Evolutionary conservation across 2,888 invertebrate genomes (phyloP).

Genomic region (Rutpela maculata): DNA sequence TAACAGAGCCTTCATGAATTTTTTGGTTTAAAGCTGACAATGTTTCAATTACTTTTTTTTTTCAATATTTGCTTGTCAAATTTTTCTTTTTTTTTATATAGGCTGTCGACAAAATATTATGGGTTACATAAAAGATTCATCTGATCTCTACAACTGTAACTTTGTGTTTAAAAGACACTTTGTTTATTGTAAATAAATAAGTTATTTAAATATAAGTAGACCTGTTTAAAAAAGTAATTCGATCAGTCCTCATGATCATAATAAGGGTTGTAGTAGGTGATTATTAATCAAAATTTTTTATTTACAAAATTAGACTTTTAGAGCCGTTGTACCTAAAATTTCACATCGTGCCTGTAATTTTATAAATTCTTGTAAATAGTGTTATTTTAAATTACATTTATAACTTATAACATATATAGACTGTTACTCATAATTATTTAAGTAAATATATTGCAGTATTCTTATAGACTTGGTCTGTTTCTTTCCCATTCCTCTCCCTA

Average conservation of each 20-base stretch:
- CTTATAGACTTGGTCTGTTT: conserved; percentile 24
- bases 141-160: background rate
- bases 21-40: no score
- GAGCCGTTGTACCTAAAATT: conserved; percentile 38
- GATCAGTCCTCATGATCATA: no score
- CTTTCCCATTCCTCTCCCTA: background rate
- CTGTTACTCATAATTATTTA: conserved; percentile 39
- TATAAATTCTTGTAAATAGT: conserved; percentile 38
- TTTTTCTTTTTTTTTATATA: no score
- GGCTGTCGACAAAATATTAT: background rate
- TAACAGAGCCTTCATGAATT: no score
- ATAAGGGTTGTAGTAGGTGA: background rate
- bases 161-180: background rate
- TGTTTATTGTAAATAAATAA: background rate
- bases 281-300: background rate
- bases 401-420: conserved; percentile 31
- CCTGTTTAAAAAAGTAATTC: no score
- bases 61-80: no score
- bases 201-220: no score
- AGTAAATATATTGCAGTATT: conserved; percentile 33
- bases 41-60: no score
- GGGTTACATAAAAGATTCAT: background rate
- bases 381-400: conserved; percentile 41
- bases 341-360: conserved; percentile 41
- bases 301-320: conserved; percentile 7